Evolutionary conservation across 2,888 invertebrate species (phyloP).

Genomic region (Siphlonurus alternatus): DNA sequence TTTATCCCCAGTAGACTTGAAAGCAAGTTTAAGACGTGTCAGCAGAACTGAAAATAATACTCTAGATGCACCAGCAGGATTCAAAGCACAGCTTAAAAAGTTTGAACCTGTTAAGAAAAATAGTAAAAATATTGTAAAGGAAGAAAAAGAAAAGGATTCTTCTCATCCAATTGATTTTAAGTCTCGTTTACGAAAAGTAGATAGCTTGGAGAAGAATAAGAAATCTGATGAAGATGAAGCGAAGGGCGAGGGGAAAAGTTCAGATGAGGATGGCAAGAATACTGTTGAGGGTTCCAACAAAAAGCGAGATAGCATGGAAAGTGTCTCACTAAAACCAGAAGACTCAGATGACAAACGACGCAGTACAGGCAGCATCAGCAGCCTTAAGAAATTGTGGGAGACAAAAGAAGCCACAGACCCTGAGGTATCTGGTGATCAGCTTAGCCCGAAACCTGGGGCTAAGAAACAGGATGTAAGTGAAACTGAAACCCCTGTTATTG

Average conservation of each 20-base stretch:
- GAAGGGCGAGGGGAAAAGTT: conserved; percentile 17
- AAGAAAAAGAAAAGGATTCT: conserved; percentile 35
- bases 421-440: conserved; percentile 6
- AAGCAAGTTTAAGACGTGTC: conserved; percentile 34
- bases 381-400: conserved; percentile 85
- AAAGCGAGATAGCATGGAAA: conserved; percentile 2
- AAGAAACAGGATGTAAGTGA: conserved; percentile 6
- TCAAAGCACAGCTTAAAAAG: conserved; percentile 37
- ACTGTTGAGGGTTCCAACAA: no score
- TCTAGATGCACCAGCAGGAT: conserved; percentile 13
- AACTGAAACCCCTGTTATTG: no score
- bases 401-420: conserved; percentile 38
- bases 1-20: conserved; percentile 26
- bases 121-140: conserved; percentile 29
- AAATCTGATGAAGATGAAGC: conserved; percentile 18
- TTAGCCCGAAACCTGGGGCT: not conserved
- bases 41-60: conserved; percentile 12
- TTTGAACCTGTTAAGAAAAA: conserved; percentile 43
- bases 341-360: conserved; percentile 72
- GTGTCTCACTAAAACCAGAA: conserved; percentile 21
- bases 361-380: conserved; percentile 84
- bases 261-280: conserved; percentile 18
- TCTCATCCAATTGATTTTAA: conserved; percentile 60
- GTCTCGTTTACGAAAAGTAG: conserved; percentile 61
- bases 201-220: conserved; percentile 22